Percentiles rank a stretch among this genome's conserved stretches.
Evolutionary conservation across 37 sponge, comb jelly and placozoan genomes (phyloP).

Genomic region (Agelas oroides): DNA sequence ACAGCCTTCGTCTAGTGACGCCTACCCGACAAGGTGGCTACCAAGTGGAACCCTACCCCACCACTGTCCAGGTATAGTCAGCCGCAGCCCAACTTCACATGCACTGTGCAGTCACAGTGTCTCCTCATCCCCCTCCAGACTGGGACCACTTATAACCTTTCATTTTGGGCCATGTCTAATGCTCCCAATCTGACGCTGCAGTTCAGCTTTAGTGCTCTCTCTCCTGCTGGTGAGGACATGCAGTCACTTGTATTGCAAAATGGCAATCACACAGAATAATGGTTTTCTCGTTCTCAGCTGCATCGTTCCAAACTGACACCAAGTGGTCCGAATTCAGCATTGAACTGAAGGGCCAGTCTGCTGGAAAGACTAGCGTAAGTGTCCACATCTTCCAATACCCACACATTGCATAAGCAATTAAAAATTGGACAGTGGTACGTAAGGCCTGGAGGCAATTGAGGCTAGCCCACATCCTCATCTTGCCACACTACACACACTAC

Average conservation of each 20-base stretch:
- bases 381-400: background rate
- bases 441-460: too few relatives aligned
- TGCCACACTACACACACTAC: too few relatives aligned
- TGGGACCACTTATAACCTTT: conserved; percentile 11
- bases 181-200: conserved; percentile 7
- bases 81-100: too few relatives aligned
- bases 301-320: background rate
- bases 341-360: background rate
- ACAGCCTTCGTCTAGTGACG: conserved; percentile 24
- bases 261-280: too few relatives aligned
- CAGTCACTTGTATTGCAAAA: background rate
- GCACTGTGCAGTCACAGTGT: too few relatives aligned
- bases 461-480: too few relatives aligned
- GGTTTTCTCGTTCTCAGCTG: background rate
- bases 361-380: background rate
- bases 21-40: background rate
- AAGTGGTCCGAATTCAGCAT: background rate
- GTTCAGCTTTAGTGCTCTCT: conserved; percentile 3
- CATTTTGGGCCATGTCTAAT: conserved; percentile 1
- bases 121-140: too few relatives aligned
- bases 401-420: too few relatives aligned
- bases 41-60: background rate
- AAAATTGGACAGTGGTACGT: too few relatives aligned
- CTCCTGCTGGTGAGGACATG: conserved; percentile 5
- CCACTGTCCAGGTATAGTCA: too few relatives aligned